phyloP scores from a whole-genome alignment of 2,888 invertebrate species.

The Eupithecia vulgata region DNA sequence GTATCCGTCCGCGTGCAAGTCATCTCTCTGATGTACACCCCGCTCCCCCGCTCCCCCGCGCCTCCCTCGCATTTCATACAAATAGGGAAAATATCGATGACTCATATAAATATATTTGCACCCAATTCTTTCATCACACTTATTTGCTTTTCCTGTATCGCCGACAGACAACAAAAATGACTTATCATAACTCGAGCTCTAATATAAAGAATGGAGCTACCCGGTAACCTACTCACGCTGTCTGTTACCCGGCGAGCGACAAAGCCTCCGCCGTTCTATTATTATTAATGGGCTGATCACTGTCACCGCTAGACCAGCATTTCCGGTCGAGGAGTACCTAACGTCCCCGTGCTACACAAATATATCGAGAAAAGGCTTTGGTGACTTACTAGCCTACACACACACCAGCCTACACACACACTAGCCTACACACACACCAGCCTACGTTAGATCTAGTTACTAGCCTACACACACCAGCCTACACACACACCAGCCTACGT shows the following conservation, averaged over 20 bases:
- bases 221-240: neutral
- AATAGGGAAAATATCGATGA: slow-evolving; percentile 6
- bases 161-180: neutral
- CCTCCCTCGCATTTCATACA: neutral
- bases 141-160: slow-evolving; percentile 2
- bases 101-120: slow-evolving; percentile 1
- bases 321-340: neutral
- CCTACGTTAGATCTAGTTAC: too few relatives aligned
- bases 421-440: too few relatives aligned
- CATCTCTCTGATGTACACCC: neutral
- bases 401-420: too few relatives aligned
- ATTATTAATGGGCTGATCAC: neutral
- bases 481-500: too few relatives aligned
- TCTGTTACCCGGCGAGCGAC: neutral
- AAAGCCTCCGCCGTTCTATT: neutral
- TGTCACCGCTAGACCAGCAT: neutral
- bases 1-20: neutral
- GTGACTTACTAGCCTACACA: too few relatives aligned
- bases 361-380: neutral
- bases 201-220: neutral
- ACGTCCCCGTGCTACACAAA: neutral
- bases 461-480: too few relatives aligned
- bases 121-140: slow-evolving; percentile 7
- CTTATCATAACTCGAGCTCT: neutral
- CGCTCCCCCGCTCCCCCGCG: neutral